Base-by-base conservation (phyloP, 2,113 vertebrate genomes). In the Myotis yumanensis region DNA sequence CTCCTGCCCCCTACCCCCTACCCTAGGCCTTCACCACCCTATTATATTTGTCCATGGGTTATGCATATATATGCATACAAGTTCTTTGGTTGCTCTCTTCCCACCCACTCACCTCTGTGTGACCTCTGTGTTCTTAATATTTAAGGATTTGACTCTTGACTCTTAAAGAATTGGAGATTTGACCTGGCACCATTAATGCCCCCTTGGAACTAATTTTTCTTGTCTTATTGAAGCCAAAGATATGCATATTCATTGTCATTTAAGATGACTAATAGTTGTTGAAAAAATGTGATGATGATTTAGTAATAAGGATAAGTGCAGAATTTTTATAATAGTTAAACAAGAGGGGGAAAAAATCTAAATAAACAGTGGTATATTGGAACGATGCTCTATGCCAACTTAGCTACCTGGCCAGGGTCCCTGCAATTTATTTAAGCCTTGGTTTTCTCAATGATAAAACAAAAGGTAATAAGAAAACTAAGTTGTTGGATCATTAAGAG, bases 391-490 rank as follows among this genome's bases (percentile, higher is more conserved):
- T n/a, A n/a, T 62, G 32, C 64, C 64, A 68, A n/a, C 32, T 68
- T 32, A 68, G 32, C 32, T 68, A 68, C 32, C 30, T 17, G 64
- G 30, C 64, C 64, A 68, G 32, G 64, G 32, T 15, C 30, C 30
- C 4, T 30, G 5, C 30, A 77, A 77, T 52, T 52, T 75, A 37
- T 76, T 90, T 92, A 35, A 18, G 30, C 2, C 22, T 88, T 83
- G 35, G 7, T 59, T 88, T 82, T 88, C 72, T 94, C 54, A 88
- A 51, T 75, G 64, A 52, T 51, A 71, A 66, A 95, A 90, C 16
- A 52, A 92, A 20, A 17, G 20, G 35, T 81, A n/a, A 64, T 76
- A 37, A 66, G 79, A 62, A 46, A 80, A 51, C 5, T 48, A 81
- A 82, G 5, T 69, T 57, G 68, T 32, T 72, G 30, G 6, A 40